Evolutionary conservation across 2,113 vertebrate genomes (phyloP).

Genomic region (Oenanthe oenanthe): DNA sequence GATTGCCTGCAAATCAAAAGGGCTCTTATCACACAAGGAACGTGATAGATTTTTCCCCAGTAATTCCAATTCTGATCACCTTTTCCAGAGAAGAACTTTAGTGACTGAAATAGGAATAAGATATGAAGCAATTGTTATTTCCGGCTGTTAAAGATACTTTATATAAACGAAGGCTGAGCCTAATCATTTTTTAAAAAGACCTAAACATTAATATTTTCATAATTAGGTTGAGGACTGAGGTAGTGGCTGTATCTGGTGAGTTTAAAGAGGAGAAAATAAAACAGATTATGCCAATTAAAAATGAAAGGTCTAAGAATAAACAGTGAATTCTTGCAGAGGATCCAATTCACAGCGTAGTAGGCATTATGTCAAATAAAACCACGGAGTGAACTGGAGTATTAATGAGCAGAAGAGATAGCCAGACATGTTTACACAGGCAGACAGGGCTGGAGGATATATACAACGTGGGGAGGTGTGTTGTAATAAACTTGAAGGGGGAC

Average conservation of each 20-base stretch:
- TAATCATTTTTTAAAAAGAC: not conserved
- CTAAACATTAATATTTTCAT: not conserved
- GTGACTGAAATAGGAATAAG: conserved; percentile 20
- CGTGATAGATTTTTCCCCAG: conserved; percentile 17
- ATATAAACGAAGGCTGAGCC: not conserved
- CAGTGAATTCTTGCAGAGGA: not conserved
- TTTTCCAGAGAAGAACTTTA: conserved; percentile 24
- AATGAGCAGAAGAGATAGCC: conserved; percentile 69
- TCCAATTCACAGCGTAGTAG: not conserved
- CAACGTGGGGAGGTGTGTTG: conserved; percentile 70
- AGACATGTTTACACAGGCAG: conserved; percentile 74
- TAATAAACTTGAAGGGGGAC: conserved; percentile 71
- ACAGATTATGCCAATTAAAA: conserved; percentile 22
- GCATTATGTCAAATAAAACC: conserved; percentile 57
- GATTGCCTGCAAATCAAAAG: conserved; percentile 49
- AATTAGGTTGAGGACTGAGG: conserved; percentile 4
- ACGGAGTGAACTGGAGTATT: conserved; percentile 57
- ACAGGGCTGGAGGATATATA: conserved; percentile 63
- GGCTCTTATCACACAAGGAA: not conserved
- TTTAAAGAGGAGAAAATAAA: not conserved
- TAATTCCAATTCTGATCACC: conserved; percentile 53
- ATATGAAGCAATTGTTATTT: conserved; percentile 4
- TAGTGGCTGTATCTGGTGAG: not conserved
- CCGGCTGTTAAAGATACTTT: not conserved
- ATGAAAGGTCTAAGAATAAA: conserved; percentile 32